Base-by-base conservation (phyloP, 2,797 vertebrate genomes). In the Capromys pilorides region DNA sequence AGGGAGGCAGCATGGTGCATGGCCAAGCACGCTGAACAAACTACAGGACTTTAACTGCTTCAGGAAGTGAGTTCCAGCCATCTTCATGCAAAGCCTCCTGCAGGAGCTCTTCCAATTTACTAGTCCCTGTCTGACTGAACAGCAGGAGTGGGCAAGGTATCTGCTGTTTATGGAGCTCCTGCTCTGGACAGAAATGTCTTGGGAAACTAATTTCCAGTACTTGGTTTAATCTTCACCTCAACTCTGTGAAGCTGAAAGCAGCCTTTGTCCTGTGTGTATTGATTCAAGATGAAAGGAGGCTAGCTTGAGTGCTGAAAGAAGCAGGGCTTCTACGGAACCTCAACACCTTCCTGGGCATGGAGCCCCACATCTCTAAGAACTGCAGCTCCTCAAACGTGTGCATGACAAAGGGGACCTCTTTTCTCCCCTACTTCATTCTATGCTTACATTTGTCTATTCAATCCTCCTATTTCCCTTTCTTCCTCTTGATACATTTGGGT, bases 261-360 rank as follows among this genome's bases (percentile, higher is more conserved):
- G 24, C 24, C 71, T 87, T 39, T 64, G 14, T 24, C 64, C 36
- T 45, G 49, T 1, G 2, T 0, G 0, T 51, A 54, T 62, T 57
- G 4, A 62, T 51, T 21, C 16, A 21, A n/a, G 49, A 57, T 2
- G 2, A 91, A 16, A 24, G 1, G 45, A 64, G n/a, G 39, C 18
- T 2, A 59, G 62, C n/a, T 22, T 22, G 33, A 54, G 22, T 13
- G 54, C 1, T 5, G 14, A 13, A 67, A 6, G 45, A 39, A 6
- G 61, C 64, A 28, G 45, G 73, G 21, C 21, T 28, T 0, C 0
- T 0, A 5, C n/a, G 57, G 28, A 24, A 12, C 0, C 5, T 39
- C 5, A 10, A 61, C 26, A 8, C 33, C 54, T 93, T 39, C 4
- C 49, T 7, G 33, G 12, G 10, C 21, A n/a, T 11, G 77, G 11